These are phyloP conservation scores for Malurus melanocephalus DNA, from an alignment of 2,113 vertebrate genomes.

Conservation along the genomic window DNA sequence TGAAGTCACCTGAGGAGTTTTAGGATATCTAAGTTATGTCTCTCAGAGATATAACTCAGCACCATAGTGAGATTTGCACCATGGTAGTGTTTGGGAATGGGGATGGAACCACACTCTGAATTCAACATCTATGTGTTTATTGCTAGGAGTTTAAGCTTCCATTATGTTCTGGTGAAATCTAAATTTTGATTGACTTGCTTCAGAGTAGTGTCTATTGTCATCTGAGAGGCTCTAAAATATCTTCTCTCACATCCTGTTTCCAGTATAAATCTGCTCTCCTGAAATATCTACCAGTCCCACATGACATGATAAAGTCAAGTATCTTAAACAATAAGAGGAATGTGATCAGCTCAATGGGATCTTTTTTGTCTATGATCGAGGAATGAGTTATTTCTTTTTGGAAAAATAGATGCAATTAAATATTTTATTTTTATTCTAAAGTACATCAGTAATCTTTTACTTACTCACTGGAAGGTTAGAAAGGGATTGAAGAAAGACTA, in stretches of 20 bases:
- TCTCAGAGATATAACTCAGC: neutral
- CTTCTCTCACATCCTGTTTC: neutral
- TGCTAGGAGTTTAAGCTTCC: neutral
- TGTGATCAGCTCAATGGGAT: neutral
- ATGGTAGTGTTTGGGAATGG: accelerated
- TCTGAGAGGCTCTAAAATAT: neutral
- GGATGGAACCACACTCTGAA: neutral
- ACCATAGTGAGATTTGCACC: neutral
- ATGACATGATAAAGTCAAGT: neutral
- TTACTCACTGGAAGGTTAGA: neutral
- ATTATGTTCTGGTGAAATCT: neutral
- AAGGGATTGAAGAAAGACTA: neutral
- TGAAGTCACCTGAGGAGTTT: neutral
- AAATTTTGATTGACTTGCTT: neutral
- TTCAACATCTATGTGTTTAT: neutral
- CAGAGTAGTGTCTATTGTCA: neutral
- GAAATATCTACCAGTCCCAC: neutral
- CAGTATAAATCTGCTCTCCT: neutral
- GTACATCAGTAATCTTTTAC: neutral
- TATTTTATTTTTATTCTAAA: neutral
- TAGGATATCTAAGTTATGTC: neutral
- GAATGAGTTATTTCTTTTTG: neutral
- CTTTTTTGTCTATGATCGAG: neutral
- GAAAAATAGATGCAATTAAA: neutral
- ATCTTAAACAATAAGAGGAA: neutral